Conservation (phyloP, 2,113 vertebrate species). For the Paradoxurus hermaphroditus region DNA sequence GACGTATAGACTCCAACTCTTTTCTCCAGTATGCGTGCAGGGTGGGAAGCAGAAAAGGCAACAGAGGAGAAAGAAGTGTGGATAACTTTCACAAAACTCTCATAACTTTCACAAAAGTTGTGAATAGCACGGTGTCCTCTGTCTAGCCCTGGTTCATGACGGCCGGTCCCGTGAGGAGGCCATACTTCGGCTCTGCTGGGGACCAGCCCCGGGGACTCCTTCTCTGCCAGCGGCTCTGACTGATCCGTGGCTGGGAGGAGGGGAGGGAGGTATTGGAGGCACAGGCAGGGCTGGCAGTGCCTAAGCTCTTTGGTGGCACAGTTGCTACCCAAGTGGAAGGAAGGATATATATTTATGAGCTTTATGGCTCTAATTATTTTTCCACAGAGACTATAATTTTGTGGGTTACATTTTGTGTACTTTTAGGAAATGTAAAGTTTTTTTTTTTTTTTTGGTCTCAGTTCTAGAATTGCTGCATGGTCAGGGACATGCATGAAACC, state of each 20-base stretch:
- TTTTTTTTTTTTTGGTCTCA: not conserved
- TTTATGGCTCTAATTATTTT: conserved; percentile 36
- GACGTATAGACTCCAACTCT: not conserved
- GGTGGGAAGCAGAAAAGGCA: not conserved
- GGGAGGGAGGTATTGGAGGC: not conserved
- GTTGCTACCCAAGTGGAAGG: conserved; percentile 12
- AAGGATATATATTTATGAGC: conserved; percentile 45
- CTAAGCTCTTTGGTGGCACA: not conserved
- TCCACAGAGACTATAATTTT: conserved; percentile 38
- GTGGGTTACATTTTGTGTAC: no score
- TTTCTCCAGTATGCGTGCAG: not conserved
- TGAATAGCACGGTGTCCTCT: not conserved
- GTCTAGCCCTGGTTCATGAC: not conserved
- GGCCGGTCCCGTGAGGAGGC: not conserved
- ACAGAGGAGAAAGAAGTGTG: not conserved
- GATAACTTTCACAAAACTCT: no score
- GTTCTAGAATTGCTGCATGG: not conserved
- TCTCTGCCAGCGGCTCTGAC: not conserved
- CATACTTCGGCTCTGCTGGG: not conserved
- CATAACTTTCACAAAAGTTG: not conserved
- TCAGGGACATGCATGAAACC: not conserved
- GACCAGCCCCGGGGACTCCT: not conserved
- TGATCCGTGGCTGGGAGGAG: not conserved
- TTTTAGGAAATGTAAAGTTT: not conserved
- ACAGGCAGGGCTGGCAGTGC: not conserved